Evolutionary conservation across 2,888 invertebrate genomes (phyloP).

Genomic region (Heterodera filipjevi): DNA sequence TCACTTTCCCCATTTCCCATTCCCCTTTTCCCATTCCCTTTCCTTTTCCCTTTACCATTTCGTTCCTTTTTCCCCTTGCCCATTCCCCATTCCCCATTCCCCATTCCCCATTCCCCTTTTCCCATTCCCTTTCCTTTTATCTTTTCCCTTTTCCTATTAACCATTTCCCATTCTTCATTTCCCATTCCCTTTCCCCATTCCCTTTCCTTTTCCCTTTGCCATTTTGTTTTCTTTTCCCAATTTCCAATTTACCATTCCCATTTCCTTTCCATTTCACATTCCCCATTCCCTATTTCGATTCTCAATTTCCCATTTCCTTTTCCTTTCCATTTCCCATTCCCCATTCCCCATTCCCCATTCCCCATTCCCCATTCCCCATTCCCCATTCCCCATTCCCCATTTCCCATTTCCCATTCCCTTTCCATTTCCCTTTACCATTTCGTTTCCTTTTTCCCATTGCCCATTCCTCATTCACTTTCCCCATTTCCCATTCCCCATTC

Average conservation of each 20-base stretch:
- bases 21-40: background rate
- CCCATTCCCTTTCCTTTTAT: background rate
- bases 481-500: background rate
- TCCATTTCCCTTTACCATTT: background rate
- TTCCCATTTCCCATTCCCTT: background rate
- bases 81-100: too few relatives aligned
- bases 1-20: background rate
- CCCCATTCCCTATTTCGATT: background rate
- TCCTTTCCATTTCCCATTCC: background rate
- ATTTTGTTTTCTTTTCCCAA: background rate
- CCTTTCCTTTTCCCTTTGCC: background rate
- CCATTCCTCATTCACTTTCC: background rate
- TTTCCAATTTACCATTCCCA: background rate
- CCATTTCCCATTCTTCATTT: background rate
- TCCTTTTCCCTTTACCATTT: background rate
- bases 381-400: background rate
- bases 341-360: background rate
- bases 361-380: background rate
- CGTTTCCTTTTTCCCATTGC: background rate
- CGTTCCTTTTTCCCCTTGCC: background rate
- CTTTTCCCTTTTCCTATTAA: background rate
- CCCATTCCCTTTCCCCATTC: background rate
- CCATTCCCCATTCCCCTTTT: background rate
- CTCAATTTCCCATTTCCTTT: background rate
- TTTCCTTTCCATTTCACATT: background rate